Percentiles rank a stretch among this genome's conserved stretches.
Evolutionary conservation across 1,140 invertebrate species (phyloP).

Genomic region (Penaeus japonicus): DNA sequence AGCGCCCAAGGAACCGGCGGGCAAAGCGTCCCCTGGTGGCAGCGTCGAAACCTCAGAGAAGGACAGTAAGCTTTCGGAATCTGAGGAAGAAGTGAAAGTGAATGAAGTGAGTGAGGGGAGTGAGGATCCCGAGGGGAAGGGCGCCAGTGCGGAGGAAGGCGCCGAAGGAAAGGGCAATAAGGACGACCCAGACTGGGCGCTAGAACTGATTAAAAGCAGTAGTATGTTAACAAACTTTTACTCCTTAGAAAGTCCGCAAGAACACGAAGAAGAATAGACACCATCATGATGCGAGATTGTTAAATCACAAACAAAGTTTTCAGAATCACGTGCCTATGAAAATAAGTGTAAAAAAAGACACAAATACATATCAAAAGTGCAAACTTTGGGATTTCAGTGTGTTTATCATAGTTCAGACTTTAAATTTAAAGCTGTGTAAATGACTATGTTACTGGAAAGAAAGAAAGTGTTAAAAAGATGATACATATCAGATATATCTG

Average conservation of each 20-base stretch:
- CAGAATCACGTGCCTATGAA: background rate
- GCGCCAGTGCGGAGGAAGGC: background rate
- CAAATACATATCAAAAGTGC: too few relatives aligned
- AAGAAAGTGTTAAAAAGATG: too few relatives aligned
- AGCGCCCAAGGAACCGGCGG: background rate
- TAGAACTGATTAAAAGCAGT: conserved; percentile 36
- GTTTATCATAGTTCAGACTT: too few relatives aligned
- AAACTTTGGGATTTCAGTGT: too few relatives aligned
- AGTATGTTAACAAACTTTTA: conserved; percentile 41
- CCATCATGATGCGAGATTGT: background rate
- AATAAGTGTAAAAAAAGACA: background rate
- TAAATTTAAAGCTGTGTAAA: too few relatives aligned
- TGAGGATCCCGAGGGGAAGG: background rate
- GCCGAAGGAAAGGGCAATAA: background rate
- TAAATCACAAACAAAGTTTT: background rate
- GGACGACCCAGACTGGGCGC: conserved; percentile 29
- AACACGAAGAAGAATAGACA: background rate
- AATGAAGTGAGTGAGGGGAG: background rate
- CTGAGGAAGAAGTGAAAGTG: background rate
- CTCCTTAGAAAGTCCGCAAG: conserved; percentile 2
- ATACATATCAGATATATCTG: too few relatives aligned
- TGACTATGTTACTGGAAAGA: too few relatives aligned
- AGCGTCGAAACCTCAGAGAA: background rate
- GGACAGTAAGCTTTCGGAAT: background rate
- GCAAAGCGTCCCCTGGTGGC: background rate